These are phyloP conservation scores for Syngnathus acus DNA, from an alignment of 2,797 vertebrate species.

Conservation along the genomic window DNA sequence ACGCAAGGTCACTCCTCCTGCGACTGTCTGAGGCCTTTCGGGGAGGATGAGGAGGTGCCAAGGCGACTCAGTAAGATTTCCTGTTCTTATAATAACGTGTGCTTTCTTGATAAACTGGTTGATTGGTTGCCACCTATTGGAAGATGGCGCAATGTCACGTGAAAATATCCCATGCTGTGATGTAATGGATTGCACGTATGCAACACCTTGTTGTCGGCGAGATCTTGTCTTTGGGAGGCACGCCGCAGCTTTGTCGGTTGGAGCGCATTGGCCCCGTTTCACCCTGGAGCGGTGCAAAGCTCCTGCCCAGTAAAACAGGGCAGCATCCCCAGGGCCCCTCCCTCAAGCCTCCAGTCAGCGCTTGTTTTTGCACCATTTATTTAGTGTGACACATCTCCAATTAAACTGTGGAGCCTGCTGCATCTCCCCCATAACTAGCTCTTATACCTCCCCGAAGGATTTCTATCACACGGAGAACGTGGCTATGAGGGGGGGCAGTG, in stretches of 20 bases:
- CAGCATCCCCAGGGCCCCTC: constrained; percentile 69
- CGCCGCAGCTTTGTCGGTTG: constrained; percentile 54
- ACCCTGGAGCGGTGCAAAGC: constrained; percentile 68
- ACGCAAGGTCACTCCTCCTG: constrained; percentile 77
- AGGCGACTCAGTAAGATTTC: constrained; percentile 30
- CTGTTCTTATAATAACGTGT: not conserved
- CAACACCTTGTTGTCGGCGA: not conserved
- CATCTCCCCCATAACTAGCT: constrained; percentile 77
- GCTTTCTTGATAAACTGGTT: not conserved
- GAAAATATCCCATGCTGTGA: not conserved
- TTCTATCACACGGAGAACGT: constrained; percentile 71
- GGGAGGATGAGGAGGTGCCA: constrained; percentile 54
- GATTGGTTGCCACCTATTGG: not conserved
- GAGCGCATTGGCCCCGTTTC: constrained; percentile 64
- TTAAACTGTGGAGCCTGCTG: constrained; percentile 79
- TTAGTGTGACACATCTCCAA: constrained; percentile 82
- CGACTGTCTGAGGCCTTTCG: constrained; percentile 60
- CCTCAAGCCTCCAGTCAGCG: constrained; percentile 74
- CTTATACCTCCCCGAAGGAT: constrained; percentile 76
- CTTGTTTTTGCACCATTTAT: constrained; percentile 81
- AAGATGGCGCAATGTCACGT: not conserved
- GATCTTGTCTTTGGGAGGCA: constrained; percentile 31
- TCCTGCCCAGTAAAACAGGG: constrained; percentile 75
- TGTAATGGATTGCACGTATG: not conserved
- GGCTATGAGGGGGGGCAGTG: constrained; percentile 50